Conservation (phyloP, 1,140 invertebrate species). For the Formica selysi region DNA sequence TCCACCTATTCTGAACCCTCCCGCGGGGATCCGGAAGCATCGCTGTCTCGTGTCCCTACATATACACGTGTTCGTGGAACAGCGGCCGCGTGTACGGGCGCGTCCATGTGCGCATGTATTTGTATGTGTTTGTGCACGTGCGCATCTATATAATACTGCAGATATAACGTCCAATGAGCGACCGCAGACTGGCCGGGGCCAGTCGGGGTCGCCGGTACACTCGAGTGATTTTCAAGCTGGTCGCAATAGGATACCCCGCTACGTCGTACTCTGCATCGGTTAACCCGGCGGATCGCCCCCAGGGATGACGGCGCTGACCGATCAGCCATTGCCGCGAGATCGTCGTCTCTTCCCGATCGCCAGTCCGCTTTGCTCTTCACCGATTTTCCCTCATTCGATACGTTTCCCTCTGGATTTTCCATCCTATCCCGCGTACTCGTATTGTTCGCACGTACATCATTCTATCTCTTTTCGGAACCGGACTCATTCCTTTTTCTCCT, state of each 20-base stretch:
- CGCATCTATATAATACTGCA: slow-evolving; percentile 71
- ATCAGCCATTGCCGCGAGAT: slow-evolving; percentile 24
- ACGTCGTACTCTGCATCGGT: slow-evolving; percentile 70
- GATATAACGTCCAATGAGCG: slow-evolving; percentile 76
- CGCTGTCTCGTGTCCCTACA: slow-evolving; percentile 37
- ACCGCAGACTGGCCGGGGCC: slow-evolving; percentile 63
- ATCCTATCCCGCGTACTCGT: neutral
- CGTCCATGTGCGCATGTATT: neutral
- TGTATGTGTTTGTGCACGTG: neutral
- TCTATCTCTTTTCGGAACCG: slow-evolving; percentile 21
- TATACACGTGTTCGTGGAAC: neutral
- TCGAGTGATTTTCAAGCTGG: slow-evolving; percentile 78
- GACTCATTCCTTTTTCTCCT: neutral
- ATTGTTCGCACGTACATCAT: neutral
- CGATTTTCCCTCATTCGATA: slow-evolving; percentile 34
- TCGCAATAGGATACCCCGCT: slow-evolving; percentile 75
- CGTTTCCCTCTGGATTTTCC: neutral
- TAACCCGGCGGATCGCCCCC: slow-evolving; percentile 74
- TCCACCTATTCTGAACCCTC: slow-evolving; percentile 44
- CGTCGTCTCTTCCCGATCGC: slow-evolving; percentile 30
- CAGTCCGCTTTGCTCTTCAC: neutral
- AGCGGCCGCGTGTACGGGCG: neutral
- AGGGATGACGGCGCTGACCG: slow-evolving; percentile 64
- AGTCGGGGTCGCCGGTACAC: slow-evolving; percentile 50
- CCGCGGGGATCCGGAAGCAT: slow-evolving; percentile 36